Evolutionary conservation across 2,888 invertebrate genomes (phyloP).

Genomic region (Branchinecta sandiegonensis): DNA sequence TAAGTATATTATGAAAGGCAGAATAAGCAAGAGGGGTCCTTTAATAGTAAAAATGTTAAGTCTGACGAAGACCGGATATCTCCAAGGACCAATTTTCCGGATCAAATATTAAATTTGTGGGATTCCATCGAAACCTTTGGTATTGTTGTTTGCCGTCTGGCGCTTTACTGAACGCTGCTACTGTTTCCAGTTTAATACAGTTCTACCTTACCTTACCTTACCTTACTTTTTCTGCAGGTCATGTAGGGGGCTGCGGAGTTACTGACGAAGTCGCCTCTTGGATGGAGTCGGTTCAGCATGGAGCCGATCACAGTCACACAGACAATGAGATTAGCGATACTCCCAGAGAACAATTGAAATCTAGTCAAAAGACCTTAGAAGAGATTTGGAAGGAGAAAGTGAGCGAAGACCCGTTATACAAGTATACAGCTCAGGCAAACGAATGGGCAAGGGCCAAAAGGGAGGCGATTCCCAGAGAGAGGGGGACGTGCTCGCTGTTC

Average conservation of each 20-base stretch:
- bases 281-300: conserved; percentile 73
- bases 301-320: conserved; percentile 34
- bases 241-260: conserved; percentile 71
- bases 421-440: conserved; percentile 65
- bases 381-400: conserved; percentile 28
- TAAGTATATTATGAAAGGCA: no score
- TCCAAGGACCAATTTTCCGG: no score
- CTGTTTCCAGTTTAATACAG: conserved; percentile 16
- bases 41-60: no score
- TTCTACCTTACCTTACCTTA: conserved; percentile 12
- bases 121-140: no score
- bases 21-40: no score
- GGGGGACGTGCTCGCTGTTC: conserved; percentile 83
- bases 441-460: conserved; percentile 36
- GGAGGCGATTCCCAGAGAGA: conserved; percentile 46
- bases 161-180: background rate
- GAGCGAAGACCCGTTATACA: conserved; percentile 41
- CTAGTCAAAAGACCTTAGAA: conserved; percentile 25
- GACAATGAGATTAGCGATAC: conserved; percentile 27
- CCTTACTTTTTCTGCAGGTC: conserved; percentile 43
- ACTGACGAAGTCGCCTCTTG: conserved; percentile 73
- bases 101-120: no score
- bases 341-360: conserved; percentile 28
- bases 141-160: background rate
- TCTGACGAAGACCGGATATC: no score